Base-by-base conservation (phyloP, 2,113 vertebrate species). In the Cryptotis parvus region DNA sequence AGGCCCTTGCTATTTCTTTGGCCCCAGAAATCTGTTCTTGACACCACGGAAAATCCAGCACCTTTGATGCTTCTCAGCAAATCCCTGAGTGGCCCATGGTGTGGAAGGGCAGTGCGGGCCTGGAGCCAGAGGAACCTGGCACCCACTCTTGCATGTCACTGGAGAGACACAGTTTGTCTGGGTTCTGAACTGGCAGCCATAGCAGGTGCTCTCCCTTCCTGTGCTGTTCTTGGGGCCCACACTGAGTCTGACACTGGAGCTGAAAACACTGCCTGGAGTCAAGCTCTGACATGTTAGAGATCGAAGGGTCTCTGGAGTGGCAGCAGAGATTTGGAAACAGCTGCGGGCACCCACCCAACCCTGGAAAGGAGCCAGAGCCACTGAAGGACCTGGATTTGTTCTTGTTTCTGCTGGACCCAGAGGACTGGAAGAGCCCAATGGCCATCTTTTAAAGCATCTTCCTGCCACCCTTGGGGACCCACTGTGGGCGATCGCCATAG, bases 111-210 rank as follows among this genome's bases (percentile, higher is more conserved):
- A 16, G 33, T 74, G 68, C 27, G 72, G 39, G 41, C 68, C 45
- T 52, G 55, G 55, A 45, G 33, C 8, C 14, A 61, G 76, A 72
- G 66, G 41, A 80, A 66, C 29, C 82, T 37, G 52, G 14, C 49
- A 52, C n/a, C 29, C 29, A 68, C 58, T 86, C 45, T 72, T 66
- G 27, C 29, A 3, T 79, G 37, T 91, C 80, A 89, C 88, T 52
- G 49, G 33, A 82, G 75, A 66, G 26, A 22, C 45, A 49, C 9
- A 2, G 45, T 6, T 12, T 22, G 55, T 24, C 55, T 58, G 20
- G 55, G 55, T 6, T 58, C 24, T 58, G 55, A 58, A 24, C 55
- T 58, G 55, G 55, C 18, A 6, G 55, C 55, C 55, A 58, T 10
- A 24, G 55, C 55, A 58, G 55, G 55, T 58, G 22, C 55, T 58